Percentiles rank a stretch among this genome's conserved stretches.
Evolutionary conservation across 2,888 invertebrate species (phyloP).

Genomic region (Synanthedon vespiformis): DNA sequence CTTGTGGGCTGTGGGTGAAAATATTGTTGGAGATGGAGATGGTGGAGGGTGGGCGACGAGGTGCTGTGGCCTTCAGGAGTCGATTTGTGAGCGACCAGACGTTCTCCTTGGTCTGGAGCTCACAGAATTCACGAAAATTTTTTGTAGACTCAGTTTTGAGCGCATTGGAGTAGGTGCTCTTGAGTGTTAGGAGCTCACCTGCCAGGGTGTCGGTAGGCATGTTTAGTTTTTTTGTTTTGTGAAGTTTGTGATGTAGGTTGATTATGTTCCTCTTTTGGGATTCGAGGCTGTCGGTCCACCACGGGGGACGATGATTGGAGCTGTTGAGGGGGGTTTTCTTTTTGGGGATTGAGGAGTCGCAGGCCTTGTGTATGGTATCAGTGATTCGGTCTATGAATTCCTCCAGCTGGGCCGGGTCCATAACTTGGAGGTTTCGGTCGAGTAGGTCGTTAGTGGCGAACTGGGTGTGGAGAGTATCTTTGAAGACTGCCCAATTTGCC

Average conservation of each 20-base stretch:
- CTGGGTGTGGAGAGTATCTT: not conserved
- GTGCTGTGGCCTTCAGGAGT: conserved; percentile 6
- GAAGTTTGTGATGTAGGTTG: not conserved
- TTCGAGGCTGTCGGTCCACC: not conserved
- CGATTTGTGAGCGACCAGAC: conserved; percentile 12
- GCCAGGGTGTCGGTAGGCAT: not conserved
- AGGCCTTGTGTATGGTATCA: not conserved
- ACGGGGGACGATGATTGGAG: not conserved
- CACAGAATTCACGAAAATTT: conserved; percentile 13
- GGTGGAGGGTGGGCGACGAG: conserved; percentile 8
- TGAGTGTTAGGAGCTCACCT: not conserved
- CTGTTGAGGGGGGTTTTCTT: accelerated
- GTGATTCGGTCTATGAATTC: not conserved
- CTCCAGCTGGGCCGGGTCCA: not conserved
- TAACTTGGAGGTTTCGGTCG: not conserved
- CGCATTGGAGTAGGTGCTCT: conserved; percentile 3
- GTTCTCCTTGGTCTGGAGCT: no score
- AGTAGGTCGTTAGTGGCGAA: not conserved
- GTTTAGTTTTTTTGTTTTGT: not conserved
- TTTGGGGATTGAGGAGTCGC: not conserved
- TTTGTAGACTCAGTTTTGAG: conserved; percentile 4
- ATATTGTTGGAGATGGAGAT: not conserved
- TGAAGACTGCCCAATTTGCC: not conserved
- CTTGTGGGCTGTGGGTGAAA: conserved; percentile 3
- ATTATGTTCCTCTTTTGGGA: not conserved